Percentiles rank a stretch among this genome's conserved stretches.
Conservation (phyloP, 1,140 invertebrate genomes). For the Drosophila pallidifrons region DNA sequence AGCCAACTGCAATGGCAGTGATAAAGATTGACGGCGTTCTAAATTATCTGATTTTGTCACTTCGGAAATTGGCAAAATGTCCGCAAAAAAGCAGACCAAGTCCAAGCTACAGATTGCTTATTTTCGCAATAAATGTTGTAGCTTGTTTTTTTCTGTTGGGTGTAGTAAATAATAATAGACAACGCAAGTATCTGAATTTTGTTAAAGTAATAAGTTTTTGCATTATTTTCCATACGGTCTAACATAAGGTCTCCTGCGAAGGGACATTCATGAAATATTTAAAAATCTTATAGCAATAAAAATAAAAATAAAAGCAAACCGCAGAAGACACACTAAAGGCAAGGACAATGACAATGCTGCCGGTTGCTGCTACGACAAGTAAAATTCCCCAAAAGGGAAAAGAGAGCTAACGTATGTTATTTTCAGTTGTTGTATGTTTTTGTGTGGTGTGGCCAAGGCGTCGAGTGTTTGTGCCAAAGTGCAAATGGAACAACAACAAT, state of each 20-base stretch:
- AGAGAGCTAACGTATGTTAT: conserved; percentile 77
- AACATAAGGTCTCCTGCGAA: neutral
- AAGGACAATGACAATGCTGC: conserved; percentile 54
- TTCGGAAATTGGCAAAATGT: conserved; percentile 84
- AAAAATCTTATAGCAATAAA: conserved; percentile 69
- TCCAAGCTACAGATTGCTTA: conserved; percentile 38
- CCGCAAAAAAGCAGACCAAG: conserved; percentile 33
- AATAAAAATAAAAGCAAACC: conserved; percentile 48
- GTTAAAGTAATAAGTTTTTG: conserved; percentile 1
- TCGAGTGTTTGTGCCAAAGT: conserved; percentile 77
- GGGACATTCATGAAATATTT: conserved; percentile 64
- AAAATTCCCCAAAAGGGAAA: conserved; percentile 61
- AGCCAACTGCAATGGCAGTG: conserved; percentile 76
- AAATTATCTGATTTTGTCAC: conserved; percentile 85
- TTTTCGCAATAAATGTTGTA: conserved; percentile 4
- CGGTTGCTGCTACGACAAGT: conserved; percentile 13
- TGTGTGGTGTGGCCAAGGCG: conserved; percentile 53
- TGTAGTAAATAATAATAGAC: neutral
- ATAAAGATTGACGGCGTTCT: conserved; percentile 84
- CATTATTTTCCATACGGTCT: conserved; percentile 9
- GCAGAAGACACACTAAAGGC: conserved; percentile 43
- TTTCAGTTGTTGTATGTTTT: conserved; percentile 49
- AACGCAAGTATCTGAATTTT: neutral
- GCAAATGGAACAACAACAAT: conserved; percentile 82
- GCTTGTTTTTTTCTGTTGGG: neutral